Evolutionary conservation across 2,888 invertebrate genomes (phyloP).

Genomic region (Leucania comma): DNA sequence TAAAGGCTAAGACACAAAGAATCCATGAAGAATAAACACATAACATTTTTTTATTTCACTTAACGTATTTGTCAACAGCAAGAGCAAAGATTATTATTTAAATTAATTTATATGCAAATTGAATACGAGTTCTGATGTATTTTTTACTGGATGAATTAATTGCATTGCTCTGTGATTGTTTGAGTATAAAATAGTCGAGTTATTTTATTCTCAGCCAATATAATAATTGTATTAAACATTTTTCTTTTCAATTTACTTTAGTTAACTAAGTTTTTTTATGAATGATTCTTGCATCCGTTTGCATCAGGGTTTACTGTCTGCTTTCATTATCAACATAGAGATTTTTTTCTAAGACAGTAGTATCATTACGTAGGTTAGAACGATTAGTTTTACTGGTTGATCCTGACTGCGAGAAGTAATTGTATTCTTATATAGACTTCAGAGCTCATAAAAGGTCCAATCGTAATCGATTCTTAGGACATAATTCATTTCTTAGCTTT

Average conservation of each 20-base stretch:
- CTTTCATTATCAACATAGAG: not conserved
- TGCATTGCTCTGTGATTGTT: slow-evolving; percentile 58
- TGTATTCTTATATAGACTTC: not conserved
- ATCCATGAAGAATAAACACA: slow-evolving; percentile 11
- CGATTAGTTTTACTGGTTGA: not conserved
- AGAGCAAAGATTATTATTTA: slow-evolving; percentile 44
- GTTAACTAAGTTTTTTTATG: not conserved
- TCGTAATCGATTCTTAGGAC: slow-evolving; percentile 14
- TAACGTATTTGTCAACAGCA: slow-evolving; percentile 49
- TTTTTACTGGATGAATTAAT: slow-evolving; percentile 55
- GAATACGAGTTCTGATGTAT: slow-evolving; percentile 33
- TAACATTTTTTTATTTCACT: slow-evolving; percentile 36
- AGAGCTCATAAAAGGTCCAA: not conserved
- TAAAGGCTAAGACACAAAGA: not conserved
- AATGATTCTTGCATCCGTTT: not conserved
- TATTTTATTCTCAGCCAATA: slow-evolving; percentile 1
- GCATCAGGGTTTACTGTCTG: not conserved
- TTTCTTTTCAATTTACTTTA: slow-evolving; percentile 8
- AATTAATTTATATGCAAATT: slow-evolving; percentile 64
- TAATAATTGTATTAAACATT: slow-evolving; percentile 16
- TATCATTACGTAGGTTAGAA: not conserved
- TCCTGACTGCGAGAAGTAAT: not conserved
- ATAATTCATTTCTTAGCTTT: slow-evolving; percentile 13
- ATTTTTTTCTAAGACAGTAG: not conserved
- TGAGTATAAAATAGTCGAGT: slow-evolving; percentile 16